These are phyloP conservation scores for Acanthisitta chloris DNA, from an alignment of 2,113 vertebrate genomes.

Conservation along the genomic window DNA sequence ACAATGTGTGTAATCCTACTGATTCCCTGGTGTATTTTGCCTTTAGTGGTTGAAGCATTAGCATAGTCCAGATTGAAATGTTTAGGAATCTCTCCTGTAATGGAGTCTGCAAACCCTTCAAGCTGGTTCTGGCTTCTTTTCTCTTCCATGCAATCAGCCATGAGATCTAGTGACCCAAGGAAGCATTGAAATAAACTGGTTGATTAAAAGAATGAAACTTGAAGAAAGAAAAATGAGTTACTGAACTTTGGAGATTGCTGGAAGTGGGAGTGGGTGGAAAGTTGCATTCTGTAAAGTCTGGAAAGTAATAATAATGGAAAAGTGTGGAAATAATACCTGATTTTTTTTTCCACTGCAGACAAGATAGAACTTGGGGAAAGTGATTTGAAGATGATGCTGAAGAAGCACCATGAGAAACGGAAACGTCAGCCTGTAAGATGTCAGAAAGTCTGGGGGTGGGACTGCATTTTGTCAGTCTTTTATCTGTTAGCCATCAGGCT, in stretches of 20 bases:
- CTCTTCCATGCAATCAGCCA: neutral
- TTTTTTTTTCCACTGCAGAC: conserved; percentile 72
- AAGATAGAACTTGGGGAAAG: conserved; percentile 88
- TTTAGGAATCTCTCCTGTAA: neutral
- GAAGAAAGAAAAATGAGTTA: neutral
- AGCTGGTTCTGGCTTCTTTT: neutral
- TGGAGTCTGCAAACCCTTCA: neutral
- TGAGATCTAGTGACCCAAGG: neutral
- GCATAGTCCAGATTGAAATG: neutral
- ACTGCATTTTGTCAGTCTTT: neutral
- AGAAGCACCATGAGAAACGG: conserved; percentile 91
- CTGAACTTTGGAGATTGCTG: neutral
- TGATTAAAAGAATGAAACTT: neutral
- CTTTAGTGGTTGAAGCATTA: neutral
- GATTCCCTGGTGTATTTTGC: neutral
- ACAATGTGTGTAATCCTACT: neutral
- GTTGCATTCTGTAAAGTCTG: neutral
- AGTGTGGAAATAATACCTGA: neutral
- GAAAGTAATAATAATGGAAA: neutral
- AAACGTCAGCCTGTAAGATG: conserved; percentile 89
- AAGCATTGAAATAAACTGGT: neutral
- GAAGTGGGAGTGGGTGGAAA: neutral
- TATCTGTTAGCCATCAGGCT: neutral
- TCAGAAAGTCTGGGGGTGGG: neutral
- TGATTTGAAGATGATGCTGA: conserved; percentile 88